phyloP scores from a whole-genome alignment of 2,797 vertebrate species.

The Numenius phaeopus region DNA sequence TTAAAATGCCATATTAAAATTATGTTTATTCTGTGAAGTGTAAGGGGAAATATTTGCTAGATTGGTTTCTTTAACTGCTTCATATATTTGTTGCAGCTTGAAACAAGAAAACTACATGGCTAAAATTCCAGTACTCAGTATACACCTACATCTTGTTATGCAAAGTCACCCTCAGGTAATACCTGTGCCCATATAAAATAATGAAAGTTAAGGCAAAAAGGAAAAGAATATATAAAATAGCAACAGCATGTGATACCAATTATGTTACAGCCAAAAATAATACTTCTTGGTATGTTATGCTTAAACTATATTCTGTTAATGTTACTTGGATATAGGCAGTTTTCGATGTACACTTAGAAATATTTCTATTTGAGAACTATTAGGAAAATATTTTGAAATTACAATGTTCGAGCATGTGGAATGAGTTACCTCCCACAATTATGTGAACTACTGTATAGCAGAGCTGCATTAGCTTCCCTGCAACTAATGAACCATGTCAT shows the following conservation, averaged over 20 bases:
- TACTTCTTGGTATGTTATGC: not conserved
- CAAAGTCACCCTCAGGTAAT: slow-evolving; percentile 25
- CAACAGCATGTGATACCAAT: slow-evolving; percentile 55
- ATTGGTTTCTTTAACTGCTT: not conserved
- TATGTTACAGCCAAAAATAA: slow-evolving; percentile 61
- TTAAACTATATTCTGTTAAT: slow-evolving; percentile 15
- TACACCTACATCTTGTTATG: not conserved
- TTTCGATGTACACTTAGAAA: slow-evolving; percentile 64
- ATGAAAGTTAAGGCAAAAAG: not conserved
- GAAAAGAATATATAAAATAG: not conserved
- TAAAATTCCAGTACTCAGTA: not conserved
- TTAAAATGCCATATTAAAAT: not conserved
- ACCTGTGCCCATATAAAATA: slow-evolving; percentile 6
- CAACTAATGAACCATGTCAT: slow-evolving; percentile 80
- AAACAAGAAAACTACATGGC: not conserved
- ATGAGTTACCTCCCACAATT: slow-evolving; percentile 72
- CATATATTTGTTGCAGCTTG: not conserved
- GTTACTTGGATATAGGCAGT: slow-evolving; percentile 59
- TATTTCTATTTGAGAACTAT: slow-evolving; percentile 63
- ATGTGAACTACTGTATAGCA: slow-evolving; percentile 72
- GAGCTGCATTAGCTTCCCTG: slow-evolving; percentile 55
- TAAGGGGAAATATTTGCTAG: not conserved
- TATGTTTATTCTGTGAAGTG: not conserved
- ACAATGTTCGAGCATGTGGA: slow-evolving; percentile 72
- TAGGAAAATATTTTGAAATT: slow-evolving; percentile 73